These are phyloP conservation scores for Hestina assimilis DNA, from an alignment of 1,140 invertebrate genomes.

Conservation along the genomic window DNA sequence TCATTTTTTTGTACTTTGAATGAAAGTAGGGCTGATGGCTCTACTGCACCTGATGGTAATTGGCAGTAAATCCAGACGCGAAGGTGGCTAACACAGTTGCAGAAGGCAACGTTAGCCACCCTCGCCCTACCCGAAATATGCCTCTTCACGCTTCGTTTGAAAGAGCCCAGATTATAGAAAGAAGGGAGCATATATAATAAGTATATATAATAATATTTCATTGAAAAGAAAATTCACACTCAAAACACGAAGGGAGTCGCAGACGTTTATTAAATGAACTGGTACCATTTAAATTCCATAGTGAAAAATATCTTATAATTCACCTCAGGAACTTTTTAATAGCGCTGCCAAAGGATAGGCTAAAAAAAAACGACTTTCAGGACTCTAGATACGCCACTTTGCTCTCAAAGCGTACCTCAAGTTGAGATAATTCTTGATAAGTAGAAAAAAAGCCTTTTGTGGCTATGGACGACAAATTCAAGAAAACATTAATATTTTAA, in stretches of 20 bases:
- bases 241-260: slow-evolving; percentile 7
- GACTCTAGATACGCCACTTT: slow-evolving; percentile 29
- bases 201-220: too few relatives aligned
- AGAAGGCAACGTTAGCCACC: too few relatives aligned
- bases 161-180: too few relatives aligned
- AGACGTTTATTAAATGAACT: slow-evolving; percentile 15
- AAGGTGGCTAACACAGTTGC: too few relatives aligned
- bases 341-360: slow-evolving; percentile 17
- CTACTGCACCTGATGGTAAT: too few relatives aligned
- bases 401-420: slow-evolving; percentile 25
- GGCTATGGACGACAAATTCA: too few relatives aligned
- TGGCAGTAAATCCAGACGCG: too few relatives aligned
- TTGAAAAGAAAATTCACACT: background rate
- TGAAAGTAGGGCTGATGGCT: too few relatives aligned
- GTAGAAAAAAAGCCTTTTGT: slow-evolving; percentile 4
- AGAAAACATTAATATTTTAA: background rate
- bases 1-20: too few relatives aligned
- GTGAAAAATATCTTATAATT: slow-evolving; percentile 32
- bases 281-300: slow-evolving; percentile 15
- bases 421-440: slow-evolving; percentile 19
- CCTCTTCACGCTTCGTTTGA: too few relatives aligned
- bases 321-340: slow-evolving; percentile 32
- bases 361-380: slow-evolving; percentile 21
- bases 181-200: too few relatives aligned
- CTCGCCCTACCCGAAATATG: too few relatives aligned